Percentiles rank a stretch among this genome's conserved stretches.
These are phyloP conservation scores for Eupithecia centaureata DNA, from an alignment of 2,888 invertebrate species.

Conservation along the genomic window DNA sequence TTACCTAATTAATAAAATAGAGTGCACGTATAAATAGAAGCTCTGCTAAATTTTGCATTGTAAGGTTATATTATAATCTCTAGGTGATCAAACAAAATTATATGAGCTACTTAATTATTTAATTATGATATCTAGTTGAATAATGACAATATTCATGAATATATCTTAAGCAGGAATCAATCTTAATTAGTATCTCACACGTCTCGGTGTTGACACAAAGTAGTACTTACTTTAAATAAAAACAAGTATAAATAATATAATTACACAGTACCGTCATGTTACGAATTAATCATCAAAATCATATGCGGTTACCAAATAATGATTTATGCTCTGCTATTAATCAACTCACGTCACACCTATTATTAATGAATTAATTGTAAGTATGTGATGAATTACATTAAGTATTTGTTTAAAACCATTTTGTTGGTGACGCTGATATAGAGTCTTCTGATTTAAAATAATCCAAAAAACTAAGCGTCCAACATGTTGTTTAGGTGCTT, in stretches of 20 bases:
- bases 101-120: not conserved
- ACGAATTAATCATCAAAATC: slow-evolving; percentile 37
- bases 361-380: not conserved
- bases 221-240: slow-evolving; percentile 25
- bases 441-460: not conserved
- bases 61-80: too few relatives aligned
- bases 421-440: not conserved
- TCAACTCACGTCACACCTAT: not conserved
- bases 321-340: slow-evolving; percentile 34
- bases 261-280: slow-evolving; percentile 31
- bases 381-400: not conserved
- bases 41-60: not conserved
- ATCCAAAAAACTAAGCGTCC: not conserved
- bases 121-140: not conserved
- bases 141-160: slow-evolving; percentile 6
- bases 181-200: slow-evolving; percentile 26
- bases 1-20: not conserved
- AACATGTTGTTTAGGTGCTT: not conserved
- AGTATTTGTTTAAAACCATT: not conserved
- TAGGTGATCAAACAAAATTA: not conserved
- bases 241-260: slow-evolving; percentile 30
- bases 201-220: slow-evolving; percentile 30
- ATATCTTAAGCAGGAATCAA: slow-evolving; percentile 21
- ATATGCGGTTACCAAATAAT: slow-evolving; percentile 32
- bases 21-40: not conserved